Conservation (phyloP, 2,797 vertebrate genomes). For the Sciurus carolinensis region DNA sequence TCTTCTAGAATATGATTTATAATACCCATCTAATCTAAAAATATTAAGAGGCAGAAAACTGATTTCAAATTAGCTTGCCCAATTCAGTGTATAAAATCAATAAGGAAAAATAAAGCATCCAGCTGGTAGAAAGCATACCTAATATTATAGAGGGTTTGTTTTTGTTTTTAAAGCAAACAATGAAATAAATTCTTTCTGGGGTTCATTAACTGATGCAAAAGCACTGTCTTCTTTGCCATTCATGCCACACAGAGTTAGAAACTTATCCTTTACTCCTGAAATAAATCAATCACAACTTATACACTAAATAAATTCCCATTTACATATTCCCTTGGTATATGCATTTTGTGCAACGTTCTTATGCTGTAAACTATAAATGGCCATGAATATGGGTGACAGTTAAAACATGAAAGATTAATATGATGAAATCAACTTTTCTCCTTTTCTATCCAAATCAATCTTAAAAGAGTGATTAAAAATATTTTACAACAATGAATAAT, state of each 20-base stretch:
- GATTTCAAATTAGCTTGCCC: background rate
- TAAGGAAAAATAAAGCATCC: background rate
- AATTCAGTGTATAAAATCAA: background rate
- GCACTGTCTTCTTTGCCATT: background rate
- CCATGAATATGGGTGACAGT: background rate
- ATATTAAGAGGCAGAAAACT: background rate
- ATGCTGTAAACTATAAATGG: background rate
- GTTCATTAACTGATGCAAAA: background rate
- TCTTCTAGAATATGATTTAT: background rate
- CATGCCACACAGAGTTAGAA: background rate
- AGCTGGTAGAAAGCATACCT: background rate
- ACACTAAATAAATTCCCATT: background rate
- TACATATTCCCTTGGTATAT: background rate
- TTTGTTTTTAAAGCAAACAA: background rate
- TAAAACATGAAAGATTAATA: background rate
- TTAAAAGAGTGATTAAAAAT: background rate
- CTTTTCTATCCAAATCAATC: background rate
- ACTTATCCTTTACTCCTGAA: background rate
- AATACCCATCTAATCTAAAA: background rate
- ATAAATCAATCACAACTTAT: background rate
- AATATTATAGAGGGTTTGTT: background rate
- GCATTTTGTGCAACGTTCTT: background rate
- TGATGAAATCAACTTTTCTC: background rate
- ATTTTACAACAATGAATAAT: conserved; percentile 2
- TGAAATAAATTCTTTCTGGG: background rate